Conservation (phyloP, 35 echinoderm and acorn worm genomes). For the Apostichopus japonicus region DNA sequence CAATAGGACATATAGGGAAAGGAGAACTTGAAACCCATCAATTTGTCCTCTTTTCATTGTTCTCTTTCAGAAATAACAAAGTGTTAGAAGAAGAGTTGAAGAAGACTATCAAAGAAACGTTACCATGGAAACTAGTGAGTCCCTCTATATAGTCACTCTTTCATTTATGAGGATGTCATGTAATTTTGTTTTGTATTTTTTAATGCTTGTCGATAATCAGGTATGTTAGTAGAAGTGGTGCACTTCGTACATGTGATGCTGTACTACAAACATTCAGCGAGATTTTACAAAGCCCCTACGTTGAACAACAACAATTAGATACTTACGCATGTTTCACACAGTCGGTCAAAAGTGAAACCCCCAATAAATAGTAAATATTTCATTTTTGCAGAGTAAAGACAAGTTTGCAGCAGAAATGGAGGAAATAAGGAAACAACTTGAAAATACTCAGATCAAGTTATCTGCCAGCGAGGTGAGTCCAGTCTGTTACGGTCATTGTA, state of each 20-base stretch:
- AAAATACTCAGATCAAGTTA: background rate
- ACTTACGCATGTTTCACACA: too few species aligned
- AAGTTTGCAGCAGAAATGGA: background rate
- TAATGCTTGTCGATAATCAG: too few species aligned
- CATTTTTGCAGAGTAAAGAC: slow-evolving; percentile 7
- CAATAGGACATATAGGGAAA: background rate
- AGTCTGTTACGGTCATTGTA: background rate
- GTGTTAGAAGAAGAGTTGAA: slow-evolving; percentile 24
- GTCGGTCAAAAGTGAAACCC: too few species aligned
- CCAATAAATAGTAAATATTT: too few species aligned
- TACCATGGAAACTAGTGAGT: slow-evolving; percentile 56
- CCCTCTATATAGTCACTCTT: too few species aligned
- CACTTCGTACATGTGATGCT: too few species aligned
- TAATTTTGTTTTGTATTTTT: too few species aligned
- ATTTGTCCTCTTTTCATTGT: background rate
- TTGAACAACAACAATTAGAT: too few species aligned
- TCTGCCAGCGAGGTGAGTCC: slow-evolving; percentile 37
- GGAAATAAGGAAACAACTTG: background rate
- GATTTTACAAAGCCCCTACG: too few species aligned
- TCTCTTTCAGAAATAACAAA: slow-evolving; percentile 46
- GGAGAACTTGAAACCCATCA: background rate
- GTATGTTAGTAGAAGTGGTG: too few species aligned
- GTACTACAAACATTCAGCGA: too few species aligned
- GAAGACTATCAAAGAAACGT: slow-evolving; percentile 29
- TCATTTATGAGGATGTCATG: too few species aligned